These are phyloP conservation scores for Drosophila sp. DNA, from an alignment of 1,140 invertebrate genomes.

Conservation along the genomic window DNA sequence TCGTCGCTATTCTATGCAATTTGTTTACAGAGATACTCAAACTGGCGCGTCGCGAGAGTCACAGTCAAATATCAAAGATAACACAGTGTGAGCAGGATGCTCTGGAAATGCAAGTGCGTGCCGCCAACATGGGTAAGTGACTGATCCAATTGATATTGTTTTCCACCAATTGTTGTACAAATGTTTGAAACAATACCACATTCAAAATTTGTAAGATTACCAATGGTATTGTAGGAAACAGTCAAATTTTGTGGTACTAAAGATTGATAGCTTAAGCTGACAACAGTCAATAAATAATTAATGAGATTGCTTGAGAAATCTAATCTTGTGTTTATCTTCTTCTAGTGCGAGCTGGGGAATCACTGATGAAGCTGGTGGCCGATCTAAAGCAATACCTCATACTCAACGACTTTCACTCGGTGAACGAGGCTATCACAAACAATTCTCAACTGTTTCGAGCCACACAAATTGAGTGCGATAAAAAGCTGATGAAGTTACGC, in stretches of 20 bases:
- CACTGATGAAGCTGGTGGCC: slow-evolving; percentile 97
- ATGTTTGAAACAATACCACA: no score
- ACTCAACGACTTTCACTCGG: slow-evolving; percentile 98
- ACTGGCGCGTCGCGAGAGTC: slow-evolving; percentile 95
- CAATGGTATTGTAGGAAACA: no score
- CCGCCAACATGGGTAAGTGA: slow-evolving; percentile 94
- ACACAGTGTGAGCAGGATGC: slow-evolving; percentile 97
- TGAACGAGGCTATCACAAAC: slow-evolving; percentile 97
- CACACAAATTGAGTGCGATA: slow-evolving; percentile 96
- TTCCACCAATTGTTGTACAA: no score
- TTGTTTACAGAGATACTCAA: slow-evolving; percentile 93
- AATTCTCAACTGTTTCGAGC: slow-evolving; percentile 95
- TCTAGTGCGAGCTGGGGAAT: slow-evolving; percentile 95
- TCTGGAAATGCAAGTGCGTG: slow-evolving; percentile 98
- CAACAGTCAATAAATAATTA: no score
- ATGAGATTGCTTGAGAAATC: no score
- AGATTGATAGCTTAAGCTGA: no score
- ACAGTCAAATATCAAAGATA: slow-evolving; percentile 93
- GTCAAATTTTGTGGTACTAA: no score
- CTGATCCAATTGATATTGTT: not conserved
- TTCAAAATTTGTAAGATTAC: no score
- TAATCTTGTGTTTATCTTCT: no score
- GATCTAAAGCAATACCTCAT: slow-evolving; percentile 99
- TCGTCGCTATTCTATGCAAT: not conserved
- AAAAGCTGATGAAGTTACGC: slow-evolving; percentile 94